Conservation (phyloP, 1,140 invertebrate species). For the Lepidotrigona ventralis region DNA sequence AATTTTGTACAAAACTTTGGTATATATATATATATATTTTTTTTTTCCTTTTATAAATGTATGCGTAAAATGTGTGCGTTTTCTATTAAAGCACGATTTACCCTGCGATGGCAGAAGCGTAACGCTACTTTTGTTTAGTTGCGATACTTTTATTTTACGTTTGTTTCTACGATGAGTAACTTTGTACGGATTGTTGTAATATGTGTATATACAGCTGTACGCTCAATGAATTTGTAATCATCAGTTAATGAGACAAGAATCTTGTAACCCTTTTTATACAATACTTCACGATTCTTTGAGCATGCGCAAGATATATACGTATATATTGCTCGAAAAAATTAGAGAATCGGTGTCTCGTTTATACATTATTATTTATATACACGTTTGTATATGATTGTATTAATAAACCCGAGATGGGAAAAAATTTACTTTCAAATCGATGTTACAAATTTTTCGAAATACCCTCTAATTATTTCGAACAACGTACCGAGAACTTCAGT, state of each 20-base stretch:
- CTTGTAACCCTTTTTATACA: too few relatives aligned
- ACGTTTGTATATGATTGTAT: neutral
- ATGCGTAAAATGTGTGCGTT: neutral
- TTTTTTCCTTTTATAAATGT: neutral
- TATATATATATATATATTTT: neutral
- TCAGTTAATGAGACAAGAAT: neutral
- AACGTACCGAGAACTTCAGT: neutral
- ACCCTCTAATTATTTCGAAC: neutral
- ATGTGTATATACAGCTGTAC: neutral
- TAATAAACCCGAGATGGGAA: too few relatives aligned
- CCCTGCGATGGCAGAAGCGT: neutral
- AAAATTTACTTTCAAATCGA: neutral
- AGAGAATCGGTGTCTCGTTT: neutral
- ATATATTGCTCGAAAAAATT: neutral
- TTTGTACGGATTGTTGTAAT: neutral
- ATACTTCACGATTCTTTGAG: neutral
- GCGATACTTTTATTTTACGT: neutral
- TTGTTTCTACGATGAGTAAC: neutral
- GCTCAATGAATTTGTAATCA: neutral
- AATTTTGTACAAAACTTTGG: neutral
- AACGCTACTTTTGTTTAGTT: constrained; percentile 2
- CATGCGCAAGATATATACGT: neutral
- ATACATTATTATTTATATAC: neutral
- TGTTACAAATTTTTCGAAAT: neutral
- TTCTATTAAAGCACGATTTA: constrained; percentile 15